Percentiles rank a stretch among this genome's conserved stretches.
Evolutionary conservation across 2,888 invertebrate species (phyloP).

Genomic region (Caenorhabditis angaria): DNA sequence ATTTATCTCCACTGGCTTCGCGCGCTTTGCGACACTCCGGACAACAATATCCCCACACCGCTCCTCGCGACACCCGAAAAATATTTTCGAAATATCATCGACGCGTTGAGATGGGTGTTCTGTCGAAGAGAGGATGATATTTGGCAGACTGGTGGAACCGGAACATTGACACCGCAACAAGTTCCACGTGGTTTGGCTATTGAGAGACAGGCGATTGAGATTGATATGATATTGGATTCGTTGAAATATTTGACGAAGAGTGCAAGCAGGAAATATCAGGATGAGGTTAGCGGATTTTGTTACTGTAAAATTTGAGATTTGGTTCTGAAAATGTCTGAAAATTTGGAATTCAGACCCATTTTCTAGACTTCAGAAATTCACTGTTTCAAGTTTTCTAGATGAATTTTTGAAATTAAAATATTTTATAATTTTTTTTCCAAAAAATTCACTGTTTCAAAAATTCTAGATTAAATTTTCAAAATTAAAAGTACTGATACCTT

Average conservation of each 20-base stretch:
- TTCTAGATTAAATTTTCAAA: no score
- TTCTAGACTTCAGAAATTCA: no score
- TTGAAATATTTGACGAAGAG: constrained; percentile 45
- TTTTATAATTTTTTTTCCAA: no score
- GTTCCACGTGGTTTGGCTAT: constrained; percentile 48
- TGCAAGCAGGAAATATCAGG: constrained; percentile 53
- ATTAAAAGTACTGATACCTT: no score
- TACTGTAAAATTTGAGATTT: no score
- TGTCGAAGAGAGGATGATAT: constrained; percentile 47
- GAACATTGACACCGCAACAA: constrained; percentile 20
- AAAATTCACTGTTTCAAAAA: no score
- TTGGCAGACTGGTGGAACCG: no score
- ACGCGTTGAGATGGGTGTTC: constrained; percentile 64
- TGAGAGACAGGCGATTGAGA: constrained; percentile 52
- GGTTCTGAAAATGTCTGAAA: no score
- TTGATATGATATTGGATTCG: constrained; percentile 50
- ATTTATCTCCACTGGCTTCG: constrained; percentile 57
- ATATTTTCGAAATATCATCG: constrained; percentile 63
- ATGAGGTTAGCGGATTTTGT: no score
- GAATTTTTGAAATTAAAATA: no score
- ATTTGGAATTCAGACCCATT: no score
- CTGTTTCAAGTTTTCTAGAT: no score
- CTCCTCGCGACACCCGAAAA: constrained; percentile 58
- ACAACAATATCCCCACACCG: constrained; percentile 54
- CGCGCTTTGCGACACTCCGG: constrained; percentile 53